Base-by-base conservation (phyloP, 2,888 invertebrate genomes). In the Ectobius pallidus region DNA sequence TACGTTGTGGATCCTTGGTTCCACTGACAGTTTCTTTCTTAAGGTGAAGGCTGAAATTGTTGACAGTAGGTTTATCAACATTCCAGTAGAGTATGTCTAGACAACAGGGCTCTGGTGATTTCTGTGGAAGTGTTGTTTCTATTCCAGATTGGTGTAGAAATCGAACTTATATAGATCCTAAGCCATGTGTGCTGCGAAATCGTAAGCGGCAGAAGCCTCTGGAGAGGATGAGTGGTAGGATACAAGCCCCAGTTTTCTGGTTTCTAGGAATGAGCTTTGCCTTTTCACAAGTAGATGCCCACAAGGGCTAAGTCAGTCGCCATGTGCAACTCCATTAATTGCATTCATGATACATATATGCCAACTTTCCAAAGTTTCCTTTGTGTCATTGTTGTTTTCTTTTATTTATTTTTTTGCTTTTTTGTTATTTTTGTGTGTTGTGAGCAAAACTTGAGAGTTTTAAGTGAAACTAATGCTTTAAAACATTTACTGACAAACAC, bases 141-240 rank as follows among this genome's bases (percentile, higher is more conserved):
- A 55, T 70, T 70, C 16, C 70, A 70, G 70, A 70, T 61, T 44
- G 55, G 55, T 58, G 42, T 70, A 61, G 61, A 39, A 70, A 61
- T 55, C 61, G 58, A 20, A 42, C 58, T 61, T 63, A 63, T 63
- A 34, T 63, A n/a, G 63, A 63, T 11, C 18, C 63, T 20, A 63
- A 63, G 34, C 63, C 63, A 39, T 39, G 39, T 39, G 63, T 39
- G 18, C 63, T 63, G 3, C 70, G 61, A 27, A 55, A 61, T 61
- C 70, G 70, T 70, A 70, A 70, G 44, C 58, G 70, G 6, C 70
- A 58, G 61, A 70, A 70, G 70, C 30, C 70, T 27, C 44, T 70
- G 39, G 70, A 70, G 44, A 25, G 42, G 25, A 55, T 55, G 61
- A 32, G 55, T 70, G 70, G 70, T 70, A 70, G 70, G 70, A 55